phyloP scores from a whole-genome alignment of 2,113 vertebrate species.

The Corythoichthys haematopterus region DNA sequence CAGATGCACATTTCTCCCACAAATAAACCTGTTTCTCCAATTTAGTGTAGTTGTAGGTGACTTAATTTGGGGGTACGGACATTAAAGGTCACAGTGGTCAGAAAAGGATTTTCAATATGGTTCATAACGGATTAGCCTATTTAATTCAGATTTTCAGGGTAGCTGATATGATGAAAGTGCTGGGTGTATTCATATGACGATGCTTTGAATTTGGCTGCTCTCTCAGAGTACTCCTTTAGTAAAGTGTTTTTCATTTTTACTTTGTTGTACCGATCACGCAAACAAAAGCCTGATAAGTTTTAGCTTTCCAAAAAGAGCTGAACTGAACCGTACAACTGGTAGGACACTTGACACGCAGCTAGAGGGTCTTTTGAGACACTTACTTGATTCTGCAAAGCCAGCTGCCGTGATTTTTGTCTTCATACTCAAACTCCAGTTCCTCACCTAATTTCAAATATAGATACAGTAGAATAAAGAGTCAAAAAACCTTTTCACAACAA shows the following conservation, averaged over 20 bases:
- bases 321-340: neutral
- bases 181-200: no score
- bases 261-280: neutral
- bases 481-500: neutral
- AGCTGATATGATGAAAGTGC: no score
- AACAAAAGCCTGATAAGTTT: neutral
- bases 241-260: neutral
- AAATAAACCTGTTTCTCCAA: no score
- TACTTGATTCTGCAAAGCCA: constrained; percentile 97
- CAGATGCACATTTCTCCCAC: neutral
- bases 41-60: neutral
- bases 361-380: neutral
- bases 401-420: constrained; percentile 85
- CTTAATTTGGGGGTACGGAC: no score
- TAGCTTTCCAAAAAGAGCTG: neutral
- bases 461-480: neutral
- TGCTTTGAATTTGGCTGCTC: no score
- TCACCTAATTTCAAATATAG: constrained; percentile 73
- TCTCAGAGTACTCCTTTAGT: no score
- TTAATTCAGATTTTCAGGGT: no score
- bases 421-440: constrained; percentile 94
- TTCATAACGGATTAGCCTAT: no score
- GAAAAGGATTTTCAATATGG: no score
- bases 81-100: no score
- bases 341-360: no score